Percentiles rank a stretch among this genome's conserved stretches.
phyloP scores from a whole-genome alignment of 53 echinoderm and acorn worm species.

The Paracentrotus lividus region DNA sequence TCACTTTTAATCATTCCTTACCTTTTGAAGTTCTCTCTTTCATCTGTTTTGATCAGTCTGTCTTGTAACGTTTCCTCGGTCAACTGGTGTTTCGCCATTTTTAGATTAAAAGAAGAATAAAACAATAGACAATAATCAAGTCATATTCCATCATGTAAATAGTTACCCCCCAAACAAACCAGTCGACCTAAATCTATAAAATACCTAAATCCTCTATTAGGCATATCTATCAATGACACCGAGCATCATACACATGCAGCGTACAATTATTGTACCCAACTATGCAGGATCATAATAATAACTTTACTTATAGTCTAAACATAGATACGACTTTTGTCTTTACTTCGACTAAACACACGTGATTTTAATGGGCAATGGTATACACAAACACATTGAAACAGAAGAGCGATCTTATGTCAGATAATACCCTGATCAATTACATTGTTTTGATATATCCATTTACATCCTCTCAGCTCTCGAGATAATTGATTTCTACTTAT shows the following conservation, averaged over 20 bases:
- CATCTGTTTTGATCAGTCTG: conserved; percentile 86
- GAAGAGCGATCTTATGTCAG: not conserved
- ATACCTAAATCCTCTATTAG: not conserved
- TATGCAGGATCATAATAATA: not conserved
- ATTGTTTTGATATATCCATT: conserved; percentile 17
- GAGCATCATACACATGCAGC: not conserved
- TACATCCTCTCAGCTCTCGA: not conserved
- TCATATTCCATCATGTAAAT: not conserved
- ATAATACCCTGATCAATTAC: not conserved
- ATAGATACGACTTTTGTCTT: not conserved
- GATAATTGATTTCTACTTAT: not conserved
- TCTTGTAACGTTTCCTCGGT: conserved; percentile 87
- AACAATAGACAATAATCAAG: not conserved
- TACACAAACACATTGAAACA: not conserved
- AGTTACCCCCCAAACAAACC: not conserved
- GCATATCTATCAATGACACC: not conserved
- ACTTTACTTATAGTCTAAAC: not conserved
- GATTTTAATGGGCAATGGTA: not conserved
- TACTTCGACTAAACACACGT: too few relatives aligned
- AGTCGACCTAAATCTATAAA: not conserved
- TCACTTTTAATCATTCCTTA: conserved; percentile 57
- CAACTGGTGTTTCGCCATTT: conserved; percentile 70
- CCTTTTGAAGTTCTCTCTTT: conserved; percentile 91
- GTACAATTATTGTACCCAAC: not conserved
- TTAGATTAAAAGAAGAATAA: conserved; percentile 13